These are phyloP conservation scores for Furnarius figulus DNA, from an alignment of 2,113 vertebrate genomes.

Conservation along the genomic window DNA sequence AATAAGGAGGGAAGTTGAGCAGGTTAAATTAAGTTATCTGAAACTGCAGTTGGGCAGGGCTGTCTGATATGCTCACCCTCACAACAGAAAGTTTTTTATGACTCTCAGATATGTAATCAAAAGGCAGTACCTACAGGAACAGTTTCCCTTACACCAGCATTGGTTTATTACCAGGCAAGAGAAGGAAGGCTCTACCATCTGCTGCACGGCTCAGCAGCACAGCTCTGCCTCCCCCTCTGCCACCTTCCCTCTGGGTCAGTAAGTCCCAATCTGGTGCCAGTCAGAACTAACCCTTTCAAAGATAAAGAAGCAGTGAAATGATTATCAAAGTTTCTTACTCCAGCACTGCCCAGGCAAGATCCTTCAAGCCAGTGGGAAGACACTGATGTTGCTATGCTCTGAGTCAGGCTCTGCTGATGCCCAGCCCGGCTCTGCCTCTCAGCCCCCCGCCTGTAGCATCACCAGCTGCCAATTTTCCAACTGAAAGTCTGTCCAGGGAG, in stretches of 20 bases:
- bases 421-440: not conserved
- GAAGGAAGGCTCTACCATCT: not conserved
- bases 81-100: not conserved
- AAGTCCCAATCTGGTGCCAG: not conserved
- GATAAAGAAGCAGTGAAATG: not conserved
- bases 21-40: constrained; percentile 22
- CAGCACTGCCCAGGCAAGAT: not conserved
- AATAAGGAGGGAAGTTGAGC: not conserved
- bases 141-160: not conserved
- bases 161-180: not conserved
- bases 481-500: not conserved
- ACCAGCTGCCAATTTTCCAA: not conserved
- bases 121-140: not conserved
- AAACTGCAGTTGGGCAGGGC: not conserved
- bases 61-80: not conserved
- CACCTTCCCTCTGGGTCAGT: not conserved
- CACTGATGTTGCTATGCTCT: not conserved
- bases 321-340: not conserved
- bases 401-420: not conserved
- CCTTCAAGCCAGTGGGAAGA: not conserved
- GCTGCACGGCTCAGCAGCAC: not conserved
- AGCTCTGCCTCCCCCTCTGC: not conserved
- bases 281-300: not conserved
- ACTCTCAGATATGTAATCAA: not conserved
- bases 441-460: not conserved